These are phyloP conservation scores for Solenodon paradoxus DNA, from an alignment of 2,113 vertebrate species.

Conservation along the genomic window DNA sequence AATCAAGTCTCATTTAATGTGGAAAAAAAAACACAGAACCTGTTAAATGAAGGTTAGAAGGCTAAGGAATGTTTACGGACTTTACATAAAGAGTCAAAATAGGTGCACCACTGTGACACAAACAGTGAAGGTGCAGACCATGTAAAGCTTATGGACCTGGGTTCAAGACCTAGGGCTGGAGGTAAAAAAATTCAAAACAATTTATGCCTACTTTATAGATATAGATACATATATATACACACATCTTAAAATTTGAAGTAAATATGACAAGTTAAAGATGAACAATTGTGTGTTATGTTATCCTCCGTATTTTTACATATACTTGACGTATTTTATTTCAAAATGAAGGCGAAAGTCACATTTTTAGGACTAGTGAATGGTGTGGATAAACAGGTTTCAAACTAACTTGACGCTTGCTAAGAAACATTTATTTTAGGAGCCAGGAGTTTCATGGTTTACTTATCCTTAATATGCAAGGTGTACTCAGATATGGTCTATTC, in stretches of 20 bases:
- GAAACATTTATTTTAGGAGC: not conserved
- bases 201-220: too few species aligned
- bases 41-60: not conserved
- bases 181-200: too few species aligned
- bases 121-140: too few species aligned
- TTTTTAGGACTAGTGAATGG: not conserved
- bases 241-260: not conserved
- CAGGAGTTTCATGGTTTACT: not conserved
- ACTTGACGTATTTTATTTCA: not conserved
- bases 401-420: not conserved
- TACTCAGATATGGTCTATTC: not conserved
- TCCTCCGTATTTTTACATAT: not conserved
- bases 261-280: not conserved
- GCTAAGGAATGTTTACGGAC: not conserved
- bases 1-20: not conserved
- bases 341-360: not conserved
- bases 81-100: constrained; percentile 16
- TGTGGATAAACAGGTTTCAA: not conserved
- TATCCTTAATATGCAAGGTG: not conserved
- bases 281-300: not conserved
- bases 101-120: too few species aligned
- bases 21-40: not conserved
- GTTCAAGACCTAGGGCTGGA: too few species aligned
- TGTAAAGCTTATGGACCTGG: too few species aligned
- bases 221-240: not conserved